These are phyloP conservation scores for Nesidiocoris tenuis DNA, from an alignment of 2,888 invertebrate genomes.

Conservation along the genomic window DNA sequence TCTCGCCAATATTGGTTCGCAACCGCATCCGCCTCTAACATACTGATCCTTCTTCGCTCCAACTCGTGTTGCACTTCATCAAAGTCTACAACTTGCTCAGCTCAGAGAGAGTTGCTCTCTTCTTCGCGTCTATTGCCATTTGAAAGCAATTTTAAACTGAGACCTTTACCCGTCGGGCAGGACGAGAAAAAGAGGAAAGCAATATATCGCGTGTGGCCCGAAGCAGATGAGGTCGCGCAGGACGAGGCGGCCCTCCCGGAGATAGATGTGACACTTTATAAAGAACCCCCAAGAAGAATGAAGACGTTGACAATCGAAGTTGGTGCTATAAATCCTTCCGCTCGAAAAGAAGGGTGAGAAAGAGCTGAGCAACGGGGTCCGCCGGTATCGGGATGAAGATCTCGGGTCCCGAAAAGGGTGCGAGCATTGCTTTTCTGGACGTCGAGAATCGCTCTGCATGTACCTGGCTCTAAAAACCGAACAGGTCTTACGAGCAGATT, in stretches of 20 bases:
- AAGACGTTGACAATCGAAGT: constrained; percentile 45
- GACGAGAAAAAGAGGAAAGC: background rate
- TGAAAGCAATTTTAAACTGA: background rate
- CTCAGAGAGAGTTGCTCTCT: no score
- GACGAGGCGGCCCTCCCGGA: constrained; percentile 5
- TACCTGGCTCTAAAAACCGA: no score
- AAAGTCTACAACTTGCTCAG: no score
- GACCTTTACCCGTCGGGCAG: background rate
- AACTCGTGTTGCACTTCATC: no score
- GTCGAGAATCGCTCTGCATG: no score
- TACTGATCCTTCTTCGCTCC: no score
- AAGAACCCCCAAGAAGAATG: constrained; percentile 36
- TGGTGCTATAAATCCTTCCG: constrained; percentile 36
- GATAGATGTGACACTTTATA: constrained; percentile 40
- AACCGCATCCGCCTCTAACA: no score
- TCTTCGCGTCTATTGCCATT: no score
- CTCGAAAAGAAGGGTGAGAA: background rate
- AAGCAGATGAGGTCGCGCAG: constrained; percentile 10
- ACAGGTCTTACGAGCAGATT: no score
- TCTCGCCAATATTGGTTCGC: no score
- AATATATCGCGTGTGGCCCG: background rate
- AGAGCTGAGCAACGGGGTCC: background rate
- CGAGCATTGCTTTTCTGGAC: background rate
- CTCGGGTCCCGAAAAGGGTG: background rate
- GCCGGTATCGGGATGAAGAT: constrained; percentile 16